phyloP scores from a whole-genome alignment of 2,113 vertebrate genomes.

The Puma concolor region DNA sequence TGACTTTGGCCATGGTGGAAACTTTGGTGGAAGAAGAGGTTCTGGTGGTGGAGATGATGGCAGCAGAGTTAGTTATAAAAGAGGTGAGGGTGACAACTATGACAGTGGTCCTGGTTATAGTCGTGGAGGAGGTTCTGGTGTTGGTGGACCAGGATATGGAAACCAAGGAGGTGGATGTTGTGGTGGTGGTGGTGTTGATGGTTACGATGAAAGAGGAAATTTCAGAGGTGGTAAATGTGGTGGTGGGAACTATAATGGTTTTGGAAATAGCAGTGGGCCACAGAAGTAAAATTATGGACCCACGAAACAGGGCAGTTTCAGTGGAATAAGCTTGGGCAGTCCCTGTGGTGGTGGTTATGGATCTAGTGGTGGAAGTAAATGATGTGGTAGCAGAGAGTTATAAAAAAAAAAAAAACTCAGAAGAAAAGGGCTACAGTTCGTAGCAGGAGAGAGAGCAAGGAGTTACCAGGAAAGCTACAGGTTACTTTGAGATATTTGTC shows the following conservation, averaged over 20 bases:
- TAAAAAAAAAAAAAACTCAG: neutral
- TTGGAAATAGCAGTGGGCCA: neutral
- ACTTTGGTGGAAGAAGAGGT: neutral
- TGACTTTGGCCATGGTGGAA: neutral
- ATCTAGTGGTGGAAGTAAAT: neutral
- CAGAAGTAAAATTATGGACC: neutral
- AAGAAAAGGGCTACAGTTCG: conserved; percentile 94
- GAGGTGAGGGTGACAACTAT: neutral
- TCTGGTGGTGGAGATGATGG: neutral
- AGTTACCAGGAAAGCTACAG: conserved; percentile 99
- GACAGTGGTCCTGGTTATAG: neutral
- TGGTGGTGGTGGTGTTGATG: neutral
- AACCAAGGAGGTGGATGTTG: neutral
- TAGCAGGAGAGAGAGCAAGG: conserved; percentile 99
- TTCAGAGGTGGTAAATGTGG: neutral
- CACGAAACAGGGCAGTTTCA: neutral
- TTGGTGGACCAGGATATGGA: neutral
- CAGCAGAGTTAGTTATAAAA: neutral
- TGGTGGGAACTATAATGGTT: neutral
- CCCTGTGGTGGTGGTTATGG: neutral
- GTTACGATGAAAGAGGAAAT: neutral
- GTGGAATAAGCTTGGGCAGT: neutral
- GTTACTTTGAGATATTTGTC: conserved; percentile 99
- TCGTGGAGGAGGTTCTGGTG: neutral
- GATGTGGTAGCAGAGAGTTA: neutral